These are phyloP conservation scores for Planococcus citri DNA, from an alignment of 1,140 invertebrate genomes.

Conservation along the genomic window DNA sequence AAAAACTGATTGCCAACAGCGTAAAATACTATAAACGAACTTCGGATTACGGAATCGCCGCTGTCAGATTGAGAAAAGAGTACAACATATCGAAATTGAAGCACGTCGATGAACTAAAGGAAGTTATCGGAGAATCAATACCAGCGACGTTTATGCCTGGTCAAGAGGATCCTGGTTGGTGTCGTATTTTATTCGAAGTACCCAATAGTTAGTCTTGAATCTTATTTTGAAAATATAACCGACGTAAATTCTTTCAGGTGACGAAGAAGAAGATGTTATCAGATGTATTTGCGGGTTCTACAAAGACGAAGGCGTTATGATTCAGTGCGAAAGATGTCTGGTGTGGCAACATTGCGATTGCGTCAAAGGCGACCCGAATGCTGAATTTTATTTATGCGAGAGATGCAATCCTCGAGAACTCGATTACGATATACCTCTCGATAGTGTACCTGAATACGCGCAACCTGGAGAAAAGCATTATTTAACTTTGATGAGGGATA, in stretches of 20 bases:
- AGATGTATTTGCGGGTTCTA: slow-evolving; percentile 90
- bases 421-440: slow-evolving; percentile 70
- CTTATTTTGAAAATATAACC: not conserved
- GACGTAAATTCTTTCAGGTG: slow-evolving; percentile 28
- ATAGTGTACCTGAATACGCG: slow-evolving; percentile 62
- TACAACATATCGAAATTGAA: slow-evolving; percentile 40
- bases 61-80: slow-evolving; percentile 55
- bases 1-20: slow-evolving; percentile 56
- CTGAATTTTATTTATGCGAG: slow-evolving; percentile 78
- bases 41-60: slow-evolving; percentile 54
- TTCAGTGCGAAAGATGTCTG: slow-evolving; percentile 85
- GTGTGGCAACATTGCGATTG: slow-evolving; percentile 96
- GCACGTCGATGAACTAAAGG: slow-evolving; percentile 37
- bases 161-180: slow-evolving; percentile 36
- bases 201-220: not conserved
- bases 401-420: slow-evolving; percentile 60
- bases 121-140: slow-evolving; percentile 38
- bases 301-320: slow-evolving; percentile 92
- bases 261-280: slow-evolving; percentile 79
- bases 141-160: slow-evolving; percentile 36
- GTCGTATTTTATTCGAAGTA: not conserved
- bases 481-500: slow-evolving; percentile 71
- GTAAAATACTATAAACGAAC: slow-evolving; percentile 54
- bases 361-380: slow-evolving; percentile 58
- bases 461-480: slow-evolving; percentile 57